These are phyloP conservation scores for Crossaster papposus DNA, from an alignment of 53 echinoderm and acorn worm species.

Conservation along the genomic window DNA sequence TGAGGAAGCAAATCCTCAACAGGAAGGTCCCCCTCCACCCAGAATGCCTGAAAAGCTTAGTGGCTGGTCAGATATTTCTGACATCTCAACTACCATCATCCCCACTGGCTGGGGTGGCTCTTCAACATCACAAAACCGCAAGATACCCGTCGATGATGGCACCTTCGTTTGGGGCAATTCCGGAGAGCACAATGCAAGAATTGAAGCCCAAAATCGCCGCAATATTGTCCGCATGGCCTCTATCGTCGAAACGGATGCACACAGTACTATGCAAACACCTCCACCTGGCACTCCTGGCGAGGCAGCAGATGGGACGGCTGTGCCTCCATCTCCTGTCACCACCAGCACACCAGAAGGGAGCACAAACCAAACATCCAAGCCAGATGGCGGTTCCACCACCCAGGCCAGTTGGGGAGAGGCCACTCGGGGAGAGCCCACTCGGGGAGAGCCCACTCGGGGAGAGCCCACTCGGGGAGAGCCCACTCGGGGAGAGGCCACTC, in stretches of 20 bases:
- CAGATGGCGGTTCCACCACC: conserved; percentile 32
- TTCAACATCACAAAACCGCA: conserved; percentile 53
- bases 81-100: conserved; percentile 68
- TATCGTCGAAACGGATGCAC: conserved; percentile 67
- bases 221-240: conserved; percentile 72
- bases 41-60: conserved; percentile 62
- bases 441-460: conserved; percentile 82
- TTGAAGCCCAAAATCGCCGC: conserved; percentile 70
- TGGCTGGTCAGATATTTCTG: conserved; percentile 42
- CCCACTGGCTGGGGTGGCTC: conserved; percentile 93
- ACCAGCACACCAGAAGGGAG: conserved; percentile 68
- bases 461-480: conserved; percentile 69
- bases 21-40: conserved; percentile 67
- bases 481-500: conserved; percentile 75
- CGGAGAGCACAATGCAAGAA: conserved; percentile 84
- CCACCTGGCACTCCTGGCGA: conserved; percentile 75
- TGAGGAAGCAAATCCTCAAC: conserved; percentile 67
- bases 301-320: conserved; percentile 73
- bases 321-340: conserved; percentile 58
- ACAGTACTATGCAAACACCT: conserved; percentile 99
- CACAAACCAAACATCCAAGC: conserved; percentile 61
- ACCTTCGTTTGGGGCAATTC: conserved; percentile 97
- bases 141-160: conserved; percentile 80
- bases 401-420: conserved; percentile 71
- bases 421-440: conserved; percentile 53